These are phyloP conservation scores for Eumerus sabulonum DNA, from an alignment of 2,888 invertebrate genomes.

Conservation along the genomic window DNA sequence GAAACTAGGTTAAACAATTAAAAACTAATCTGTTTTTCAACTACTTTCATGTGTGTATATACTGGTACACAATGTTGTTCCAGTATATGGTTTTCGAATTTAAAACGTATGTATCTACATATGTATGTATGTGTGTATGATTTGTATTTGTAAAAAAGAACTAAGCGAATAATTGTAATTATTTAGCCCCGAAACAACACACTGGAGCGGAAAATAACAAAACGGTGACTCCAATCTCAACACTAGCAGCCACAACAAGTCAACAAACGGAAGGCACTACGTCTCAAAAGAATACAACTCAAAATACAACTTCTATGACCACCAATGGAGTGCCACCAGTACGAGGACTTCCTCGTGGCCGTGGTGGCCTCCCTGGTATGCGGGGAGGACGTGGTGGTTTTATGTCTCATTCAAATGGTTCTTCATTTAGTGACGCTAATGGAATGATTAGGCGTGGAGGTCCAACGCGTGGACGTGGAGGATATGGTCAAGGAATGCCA, in stretches of 20 bases:
- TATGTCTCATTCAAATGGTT: conserved; percentile 75
- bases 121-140: no score
- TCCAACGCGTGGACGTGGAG: conserved; percentile 77
- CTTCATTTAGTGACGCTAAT: conserved; percentile 70
- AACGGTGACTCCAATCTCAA: conserved; percentile 76
- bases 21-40: no score
- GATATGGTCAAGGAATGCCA: conserved; percentile 76
- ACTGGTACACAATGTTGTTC: no score
- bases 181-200: conserved; percentile 76
- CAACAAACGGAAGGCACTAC: conserved; percentile 68
- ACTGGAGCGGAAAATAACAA: conserved; percentile 77
- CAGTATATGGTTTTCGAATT: no score
- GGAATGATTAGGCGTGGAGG: conserved; percentile 76
- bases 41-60: no score
- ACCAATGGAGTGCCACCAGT: conserved; percentile 60
- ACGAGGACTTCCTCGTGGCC: conserved; percentile 75
- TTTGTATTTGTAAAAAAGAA: no score
- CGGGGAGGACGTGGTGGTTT: conserved; percentile 77
- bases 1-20: no score
- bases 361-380: conserved; percentile 74
- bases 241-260: conserved; percentile 70
- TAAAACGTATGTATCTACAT: no score
- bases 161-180: no score
- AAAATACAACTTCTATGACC: conserved; percentile 53
- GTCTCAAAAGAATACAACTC: conserved; percentile 56